Evolutionary conservation across 53 echinoderm and acorn worm species (phyloP).

Genomic region (Arbacia lixula): DNA sequence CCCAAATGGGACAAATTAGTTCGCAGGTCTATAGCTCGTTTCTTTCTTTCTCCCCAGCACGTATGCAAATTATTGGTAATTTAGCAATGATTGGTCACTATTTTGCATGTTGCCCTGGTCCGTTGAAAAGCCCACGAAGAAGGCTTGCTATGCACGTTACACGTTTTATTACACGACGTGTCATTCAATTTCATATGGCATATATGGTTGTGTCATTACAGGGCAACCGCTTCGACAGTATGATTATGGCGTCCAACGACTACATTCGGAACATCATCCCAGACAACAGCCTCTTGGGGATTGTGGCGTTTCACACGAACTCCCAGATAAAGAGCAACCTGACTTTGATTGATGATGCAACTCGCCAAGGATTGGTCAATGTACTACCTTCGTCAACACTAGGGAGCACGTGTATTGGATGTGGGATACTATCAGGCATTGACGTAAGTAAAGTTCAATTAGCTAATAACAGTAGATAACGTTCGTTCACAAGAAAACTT

Average conservation of each 20-base stretch:
- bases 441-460: too few relatives aligned
- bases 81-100: too few relatives aligned
- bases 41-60: too few relatives aligned
- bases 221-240: neutral
- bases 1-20: too few relatives aligned
- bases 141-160: too few relatives aligned
- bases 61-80: too few relatives aligned
- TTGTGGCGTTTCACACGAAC: neutral
- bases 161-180: neutral
- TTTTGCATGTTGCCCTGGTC: too few relatives aligned
- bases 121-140: too few relatives aligned
- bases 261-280: slow-evolving; percentile 30
- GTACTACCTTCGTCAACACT: neutral
- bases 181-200: neutral
- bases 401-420: slow-evolving; percentile 19
- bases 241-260: slow-evolving; percentile 5
- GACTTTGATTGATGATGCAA: neutral
- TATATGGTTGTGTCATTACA: neutral
- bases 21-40: too few relatives aligned
- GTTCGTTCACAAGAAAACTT: too few relatives aligned
- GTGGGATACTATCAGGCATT: slow-evolving; percentile 15
- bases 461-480: too few relatives aligned
- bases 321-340: neutral
- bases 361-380: neutral
- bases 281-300: neutral